Evolutionary conservation across 2,113 vertebrate species (phyloP).

Genomic region (Cervus canadensis): DNA sequence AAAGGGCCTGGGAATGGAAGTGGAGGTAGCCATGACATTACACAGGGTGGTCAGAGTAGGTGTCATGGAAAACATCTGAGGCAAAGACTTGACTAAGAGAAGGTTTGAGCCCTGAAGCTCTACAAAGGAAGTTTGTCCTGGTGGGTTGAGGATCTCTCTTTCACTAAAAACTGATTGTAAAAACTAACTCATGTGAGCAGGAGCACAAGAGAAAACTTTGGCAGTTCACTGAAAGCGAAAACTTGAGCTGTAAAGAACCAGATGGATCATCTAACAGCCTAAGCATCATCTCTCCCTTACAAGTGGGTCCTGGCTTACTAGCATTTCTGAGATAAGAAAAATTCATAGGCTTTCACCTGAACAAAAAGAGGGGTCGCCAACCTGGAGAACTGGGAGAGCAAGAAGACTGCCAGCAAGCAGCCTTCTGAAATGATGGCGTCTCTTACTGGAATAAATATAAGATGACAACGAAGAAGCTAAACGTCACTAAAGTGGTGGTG

Average conservation of each 20-base stretch:
- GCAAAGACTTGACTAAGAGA: background rate
- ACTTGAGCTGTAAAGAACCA: background rate
- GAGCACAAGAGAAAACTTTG: background rate
- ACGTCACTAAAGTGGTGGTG: background rate
- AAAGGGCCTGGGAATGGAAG: background rate
- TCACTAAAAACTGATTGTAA: background rate
- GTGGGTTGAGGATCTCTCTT: background rate
- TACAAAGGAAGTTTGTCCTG: background rate
- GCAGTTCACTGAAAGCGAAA: background rate
- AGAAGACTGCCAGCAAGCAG: background rate
- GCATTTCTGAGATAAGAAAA: background rate
- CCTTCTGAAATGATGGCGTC: background rate
- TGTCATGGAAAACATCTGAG: no score
- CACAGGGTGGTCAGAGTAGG: no score
- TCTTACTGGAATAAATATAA: background rate
- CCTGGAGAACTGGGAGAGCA: background rate
- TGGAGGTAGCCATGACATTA: background rate
- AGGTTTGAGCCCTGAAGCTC: no score
- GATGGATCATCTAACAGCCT: background rate
- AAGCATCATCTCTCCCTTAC: background rate
- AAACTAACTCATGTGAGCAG: background rate
- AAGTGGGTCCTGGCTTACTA: background rate
- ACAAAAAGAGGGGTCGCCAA: background rate
- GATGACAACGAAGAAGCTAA: background rate
- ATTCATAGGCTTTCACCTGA: background rate